Evolutionary conservation across 2,888 invertebrate species (phyloP).

Genomic region (Fragum sueziense): DNA sequence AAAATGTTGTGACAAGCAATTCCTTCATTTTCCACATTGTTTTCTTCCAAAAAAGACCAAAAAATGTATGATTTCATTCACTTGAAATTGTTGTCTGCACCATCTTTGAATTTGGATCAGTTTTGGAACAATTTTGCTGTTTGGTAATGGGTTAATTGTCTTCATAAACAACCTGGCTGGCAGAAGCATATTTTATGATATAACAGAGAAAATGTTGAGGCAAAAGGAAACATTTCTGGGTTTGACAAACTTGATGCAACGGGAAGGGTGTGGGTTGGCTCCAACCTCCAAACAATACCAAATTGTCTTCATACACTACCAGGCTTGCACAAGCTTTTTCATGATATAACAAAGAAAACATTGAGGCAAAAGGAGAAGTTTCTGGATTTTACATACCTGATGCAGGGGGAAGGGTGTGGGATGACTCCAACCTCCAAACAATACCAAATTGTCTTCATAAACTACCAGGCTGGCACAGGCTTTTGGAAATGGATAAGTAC

Average conservation of each 20-base stretch:
- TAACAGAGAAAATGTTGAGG: neutral
- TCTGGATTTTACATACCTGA: slow-evolving; percentile 76
- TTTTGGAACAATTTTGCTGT: too few species aligned
- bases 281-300: slow-evolving; percentile 97
- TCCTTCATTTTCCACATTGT: too few species aligned
- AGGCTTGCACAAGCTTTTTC: slow-evolving; percentile 96
- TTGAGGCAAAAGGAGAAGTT: slow-evolving; percentile 1
- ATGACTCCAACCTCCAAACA: slow-evolving; percentile 98
- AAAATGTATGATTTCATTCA: too few species aligned
- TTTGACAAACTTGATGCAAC: slow-evolving; percentile 82
- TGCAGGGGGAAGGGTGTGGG: slow-evolving; percentile 89
- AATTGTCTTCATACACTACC: slow-evolving; percentile 91
- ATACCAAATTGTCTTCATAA: slow-evolving; percentile 90
- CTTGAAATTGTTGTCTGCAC: too few species aligned
- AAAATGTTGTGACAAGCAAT: too few species aligned
- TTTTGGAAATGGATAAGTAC: slow-evolving; percentile 88
- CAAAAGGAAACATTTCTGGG: slow-evolving; percentile 1
- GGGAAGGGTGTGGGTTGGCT: slow-evolving; percentile 94
- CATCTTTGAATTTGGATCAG: too few species aligned
- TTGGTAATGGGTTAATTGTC: too few species aligned
- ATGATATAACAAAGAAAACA: slow-evolving; percentile 83
- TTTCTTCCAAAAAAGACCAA: too few species aligned
- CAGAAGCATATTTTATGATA: too few species aligned
- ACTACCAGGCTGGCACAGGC: slow-evolving; percentile 96
- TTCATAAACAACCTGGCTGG: too few species aligned